Base-by-base conservation (phyloP, 2,797 vertebrate species). In the Luscinia luscinia region DNA sequence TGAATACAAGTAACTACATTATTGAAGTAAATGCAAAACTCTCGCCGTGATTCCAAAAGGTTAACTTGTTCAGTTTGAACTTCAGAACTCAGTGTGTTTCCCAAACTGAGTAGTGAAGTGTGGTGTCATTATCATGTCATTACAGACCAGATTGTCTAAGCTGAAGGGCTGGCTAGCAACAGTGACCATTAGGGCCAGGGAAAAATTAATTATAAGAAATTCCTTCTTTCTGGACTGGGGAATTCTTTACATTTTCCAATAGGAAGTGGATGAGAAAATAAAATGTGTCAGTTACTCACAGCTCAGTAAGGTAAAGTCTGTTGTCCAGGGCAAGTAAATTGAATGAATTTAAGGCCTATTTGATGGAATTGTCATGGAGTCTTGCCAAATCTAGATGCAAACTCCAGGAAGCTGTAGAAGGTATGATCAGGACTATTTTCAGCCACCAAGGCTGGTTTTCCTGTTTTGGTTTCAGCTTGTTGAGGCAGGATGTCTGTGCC, bases 51-150 rank as follows among this genome's bases (percentile, higher is more conserved):
- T 83, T 92, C 73, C 41, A 54, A 0, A 34, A 46, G 46, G 49
- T 66, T 27, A 36, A 49, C 23, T 62, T 91, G 67, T 55, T 40
- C n/a, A 26, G 5, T 76, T 70, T 76, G n/a, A 85, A 4, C 11
- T 87, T 54, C 4, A 73, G 51, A 38, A 20, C 34, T 57, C 15
- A 8, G 28, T 17, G 15, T 41, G 23, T 27, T 70, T 92, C 34
- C 34, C 46, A 58, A 36, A n/a, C 17, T 26, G 49, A 45, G n/a
- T n/a, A 24, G 64, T 41, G 26, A 34, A 51, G 23, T 10, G 55
- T 41, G 36, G 2, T 6, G 0, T 30, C 0, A 0, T 62, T 36
- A 28, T 15, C 10, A 38, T 38, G 38, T 38, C 38, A 7, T 49
- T 28, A 22, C 28, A 80, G 66, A 51, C 9, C n/a, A 59, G 2